Evolutionary conservation across 2,888 invertebrate species (phyloP).

Genomic region (Chaitophorus viminalis): DNA sequence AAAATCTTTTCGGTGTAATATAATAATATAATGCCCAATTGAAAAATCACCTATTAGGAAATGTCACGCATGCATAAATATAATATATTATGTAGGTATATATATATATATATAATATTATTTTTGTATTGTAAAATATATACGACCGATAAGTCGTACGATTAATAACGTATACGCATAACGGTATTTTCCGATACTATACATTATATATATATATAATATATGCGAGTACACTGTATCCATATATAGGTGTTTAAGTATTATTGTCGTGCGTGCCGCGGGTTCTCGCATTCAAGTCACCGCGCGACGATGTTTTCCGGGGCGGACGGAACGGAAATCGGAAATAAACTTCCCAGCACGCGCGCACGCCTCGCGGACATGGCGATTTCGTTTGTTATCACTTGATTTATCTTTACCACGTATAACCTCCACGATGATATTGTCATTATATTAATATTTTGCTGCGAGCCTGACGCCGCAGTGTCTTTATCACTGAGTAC

Average conservation of each 20-base stretch:
- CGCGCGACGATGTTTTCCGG: not conserved
- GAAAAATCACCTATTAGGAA: not conserved
- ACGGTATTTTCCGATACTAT: not conserved
- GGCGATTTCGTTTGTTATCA: slow-evolving; percentile 4
- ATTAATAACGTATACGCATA: not conserved
- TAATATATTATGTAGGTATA: no score
- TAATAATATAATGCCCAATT: not conserved
- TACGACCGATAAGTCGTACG: not conserved
- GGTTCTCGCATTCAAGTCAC: slow-evolving; percentile 23
- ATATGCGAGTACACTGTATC: not conserved
- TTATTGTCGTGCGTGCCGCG: not conserved
- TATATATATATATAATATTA: no score
- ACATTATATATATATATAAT: no score
- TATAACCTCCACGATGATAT: not conserved
- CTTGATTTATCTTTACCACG: slow-evolving; percentile 24
- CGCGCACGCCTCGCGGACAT: not conserved
- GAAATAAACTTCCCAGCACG: slow-evolving; percentile 18
- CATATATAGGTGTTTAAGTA: not conserved
- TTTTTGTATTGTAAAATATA: not conserved
- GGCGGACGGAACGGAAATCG: slow-evolving; percentile 27
- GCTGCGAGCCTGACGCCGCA: not conserved
- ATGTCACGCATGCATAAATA: not conserved
- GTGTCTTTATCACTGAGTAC: not conserved
- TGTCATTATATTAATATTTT: no score
- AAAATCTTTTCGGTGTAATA: no score